Evolutionary conservation across 2,888 invertebrate genomes (phyloP).

Genomic region (Heliconius aoede): DNA sequence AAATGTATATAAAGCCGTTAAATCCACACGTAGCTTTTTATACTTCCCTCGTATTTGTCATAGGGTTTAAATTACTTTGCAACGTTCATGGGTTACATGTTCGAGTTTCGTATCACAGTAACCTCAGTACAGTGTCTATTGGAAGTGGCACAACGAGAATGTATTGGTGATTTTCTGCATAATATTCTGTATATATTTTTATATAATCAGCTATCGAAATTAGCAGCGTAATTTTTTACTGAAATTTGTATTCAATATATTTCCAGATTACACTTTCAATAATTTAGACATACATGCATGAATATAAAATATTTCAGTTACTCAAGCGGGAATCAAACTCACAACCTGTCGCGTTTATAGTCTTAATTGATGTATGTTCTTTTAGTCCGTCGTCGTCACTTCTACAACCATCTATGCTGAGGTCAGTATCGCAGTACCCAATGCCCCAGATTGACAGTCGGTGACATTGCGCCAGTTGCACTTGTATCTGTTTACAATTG

Average conservation of each 20-base stretch:
- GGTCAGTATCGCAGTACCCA: constrained; percentile 44
- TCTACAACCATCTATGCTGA: constrained; percentile 10
- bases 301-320: too few relatives aligned
- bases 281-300: not conserved
- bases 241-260: not conserved
- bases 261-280: not conserved
- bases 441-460: constrained; percentile 65
- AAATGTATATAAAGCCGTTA: constrained; percentile 44
- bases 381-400: not conserved
- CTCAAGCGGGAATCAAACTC: too few relatives aligned
- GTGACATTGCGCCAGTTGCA: constrained; percentile 66
- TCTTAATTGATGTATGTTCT: not conserved
- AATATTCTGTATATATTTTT: not conserved
- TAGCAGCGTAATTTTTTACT: not conserved
- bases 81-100: constrained; percentile 30
- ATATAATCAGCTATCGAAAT: not conserved
- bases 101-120: constrained; percentile 31
- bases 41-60: not conserved
- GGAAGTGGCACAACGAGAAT: constrained; percentile 25
- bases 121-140: constrained; percentile 19
- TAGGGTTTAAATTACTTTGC: constrained; percentile 36
- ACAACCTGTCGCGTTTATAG: too few relatives aligned
- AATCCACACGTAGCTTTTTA: constrained; percentile 17
- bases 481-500: constrained; percentile 53
- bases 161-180: not conserved